Percentiles rank a stretch among this genome's conserved stretches.
These are phyloP conservation scores for Xiphophorus birchmanni DNA, from an alignment of 2,797 vertebrate genomes.

Conservation along the genomic window DNA sequence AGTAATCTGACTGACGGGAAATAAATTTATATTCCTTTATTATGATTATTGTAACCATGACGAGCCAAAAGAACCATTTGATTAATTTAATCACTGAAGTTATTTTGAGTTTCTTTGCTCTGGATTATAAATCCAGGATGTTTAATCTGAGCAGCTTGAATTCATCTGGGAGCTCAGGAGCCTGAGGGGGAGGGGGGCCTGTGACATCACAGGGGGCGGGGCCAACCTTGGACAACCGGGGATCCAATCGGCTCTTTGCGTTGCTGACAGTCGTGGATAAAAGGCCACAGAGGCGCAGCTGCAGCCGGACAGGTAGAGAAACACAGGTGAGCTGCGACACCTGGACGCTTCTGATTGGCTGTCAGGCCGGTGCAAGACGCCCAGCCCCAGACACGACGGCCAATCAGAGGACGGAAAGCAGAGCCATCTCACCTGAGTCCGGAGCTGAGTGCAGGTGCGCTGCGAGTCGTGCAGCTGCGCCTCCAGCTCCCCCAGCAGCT, in stretches of 20 bases:
- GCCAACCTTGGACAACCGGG: conserved; percentile 76
- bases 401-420: background rate
- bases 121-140: background rate
- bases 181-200: background rate
- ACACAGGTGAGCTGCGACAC: conserved; percentile 81
- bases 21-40: background rate
- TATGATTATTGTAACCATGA: no score
- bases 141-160: background rate
- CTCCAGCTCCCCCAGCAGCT: conserved; percentile 89
- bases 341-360: no score
- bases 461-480: conserved; percentile 90
- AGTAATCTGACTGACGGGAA: background rate
- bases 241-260: conserved; percentile 56
- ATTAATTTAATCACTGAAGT: no score
- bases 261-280: conserved; percentile 64
- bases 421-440: conserved; percentile 84
- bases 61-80: background rate
- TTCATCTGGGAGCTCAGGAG: conserved; percentile 11
- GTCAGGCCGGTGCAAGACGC: no score
- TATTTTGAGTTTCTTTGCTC: background rate
- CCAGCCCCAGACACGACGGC: no score
- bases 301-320: conserved; percentile 48
- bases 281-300: conserved; percentile 74
- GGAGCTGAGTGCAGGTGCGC: conserved; percentile 85
- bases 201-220: conserved; percentile 6